Evolutionary conservation across 2,888 invertebrate species (phyloP), one percentile per base, ranked within the genome.

Genomic region (Leptinotarsa peninsularis): DNA sequence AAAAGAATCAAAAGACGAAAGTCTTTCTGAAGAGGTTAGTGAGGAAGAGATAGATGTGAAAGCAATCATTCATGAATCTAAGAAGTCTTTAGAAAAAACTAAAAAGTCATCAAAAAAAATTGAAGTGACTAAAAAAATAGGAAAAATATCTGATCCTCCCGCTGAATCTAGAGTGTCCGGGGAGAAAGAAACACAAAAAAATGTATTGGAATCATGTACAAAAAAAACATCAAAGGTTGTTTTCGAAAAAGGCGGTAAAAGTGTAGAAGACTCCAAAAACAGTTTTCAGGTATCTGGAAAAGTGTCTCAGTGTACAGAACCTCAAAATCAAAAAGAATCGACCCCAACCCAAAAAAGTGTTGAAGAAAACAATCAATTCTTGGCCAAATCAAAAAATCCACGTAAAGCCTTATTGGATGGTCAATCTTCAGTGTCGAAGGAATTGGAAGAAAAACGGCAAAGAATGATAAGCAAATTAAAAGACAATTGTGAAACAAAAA

Each of bases 401-500:
- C 14, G 21, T 17, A 66, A 23, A 72, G 70, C 50, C 18, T 43
- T 70, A 54, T 71, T 66, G 43, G 49, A 52, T 4, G 49, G 50
- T 56, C 67, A 77, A 60, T 14, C 52, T 4, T 66, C 66, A 17
- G 49, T 81, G 14, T 76, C 84, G n/a, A 79, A 81, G 50, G 84
- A 86, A 75, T 73, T 87, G 72, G 85, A 85, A 78, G 81, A 80
- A 71, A 86, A 85, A 78, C 82, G 85, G 27, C 79, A 83, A 70
- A 72, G 86, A 52, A 84, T 82, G 1, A 81, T 86, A 52, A 79
- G 79, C 17, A 81, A 80, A 33, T 79, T 85, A 23, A 84, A 83
- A 78, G 73, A 72, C 49, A 63, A n/a, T 2, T 23, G 50, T 52
- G 73, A 74, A 67, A 17, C 66, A 33, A 14, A 63, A 13, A 67